A percentile compares a stretch with the other conserved stretches of the same genome.
Evolutionary conservation across 2,797 vertebrate genomes (phyloP).

Genomic region (Scomberomorus guttatus): DNA sequence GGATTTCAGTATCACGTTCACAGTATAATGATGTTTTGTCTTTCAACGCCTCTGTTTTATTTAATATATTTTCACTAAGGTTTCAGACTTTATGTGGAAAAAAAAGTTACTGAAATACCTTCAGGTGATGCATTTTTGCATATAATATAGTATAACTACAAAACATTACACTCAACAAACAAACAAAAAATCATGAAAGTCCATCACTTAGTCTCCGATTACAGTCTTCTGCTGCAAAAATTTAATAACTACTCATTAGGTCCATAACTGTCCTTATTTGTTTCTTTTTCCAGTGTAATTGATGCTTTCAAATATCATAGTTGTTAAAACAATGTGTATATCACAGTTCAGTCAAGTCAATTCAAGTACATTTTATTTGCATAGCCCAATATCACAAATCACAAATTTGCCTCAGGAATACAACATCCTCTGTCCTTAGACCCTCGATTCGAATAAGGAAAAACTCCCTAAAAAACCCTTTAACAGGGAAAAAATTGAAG

Average conservation of each 20-base stretch:
- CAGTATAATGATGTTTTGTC: slow-evolving; percentile 29
- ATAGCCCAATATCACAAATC: no score
- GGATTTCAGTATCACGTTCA: not conserved
- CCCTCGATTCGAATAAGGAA: no score
- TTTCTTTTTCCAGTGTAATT: not conserved
- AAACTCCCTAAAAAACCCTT: no score
- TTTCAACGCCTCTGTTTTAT: slow-evolving; percentile 22
- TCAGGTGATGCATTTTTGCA: not conserved
- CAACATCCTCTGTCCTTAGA: no score
- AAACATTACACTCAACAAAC: not conserved
- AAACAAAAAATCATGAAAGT: not conserved
- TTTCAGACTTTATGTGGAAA: not conserved
- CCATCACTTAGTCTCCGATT: not conserved
- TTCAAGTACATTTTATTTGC: no score
- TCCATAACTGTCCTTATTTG: not conserved
- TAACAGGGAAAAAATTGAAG: no score
- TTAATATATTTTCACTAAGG: not conserved
- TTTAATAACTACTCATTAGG: slow-evolving; percentile 6
- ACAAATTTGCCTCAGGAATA: no score
- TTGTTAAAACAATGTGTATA: no score
- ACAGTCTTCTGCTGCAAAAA: no score
- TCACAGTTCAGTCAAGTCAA: no score
- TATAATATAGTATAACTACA: not conserved
- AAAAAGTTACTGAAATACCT: not conserved
- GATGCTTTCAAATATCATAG: not conserved